Percentiles rank a stretch among this genome's conserved stretches.
Conservation (phyloP, 1,140 invertebrate species). For the Drosophila busckii region DNA sequence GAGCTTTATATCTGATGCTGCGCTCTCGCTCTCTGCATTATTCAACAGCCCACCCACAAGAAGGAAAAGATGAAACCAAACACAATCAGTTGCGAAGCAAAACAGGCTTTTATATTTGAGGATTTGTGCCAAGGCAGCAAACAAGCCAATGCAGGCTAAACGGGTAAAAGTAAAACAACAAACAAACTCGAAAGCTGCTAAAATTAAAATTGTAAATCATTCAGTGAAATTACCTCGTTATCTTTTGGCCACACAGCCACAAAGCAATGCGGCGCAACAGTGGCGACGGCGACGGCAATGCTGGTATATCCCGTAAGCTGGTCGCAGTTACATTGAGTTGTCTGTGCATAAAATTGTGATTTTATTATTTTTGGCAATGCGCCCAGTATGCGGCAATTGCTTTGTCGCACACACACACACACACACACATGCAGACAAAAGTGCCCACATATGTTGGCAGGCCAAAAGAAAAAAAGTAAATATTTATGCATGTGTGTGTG, state of each 20-base stretch:
- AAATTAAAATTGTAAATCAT: conserved; percentile 60
- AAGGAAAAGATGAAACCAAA: conserved; percentile 27
- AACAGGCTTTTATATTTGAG: conserved; percentile 33
- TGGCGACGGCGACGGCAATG: neutral
- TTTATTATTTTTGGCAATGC: conserved; percentile 70
- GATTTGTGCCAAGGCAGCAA: conserved; percentile 21
- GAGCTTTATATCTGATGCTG: conserved; percentile 56
- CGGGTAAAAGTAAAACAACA: conserved; percentile 16
- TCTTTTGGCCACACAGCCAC: conserved; percentile 47
- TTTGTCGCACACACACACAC: conserved; percentile 10
- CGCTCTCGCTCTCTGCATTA: conserved; percentile 54
- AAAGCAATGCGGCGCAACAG: conserved; percentile 4
- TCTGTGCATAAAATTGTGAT: conserved; percentile 69
- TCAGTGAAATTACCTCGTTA: conserved; percentile 74
- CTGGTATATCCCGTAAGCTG: conserved; percentile 6
- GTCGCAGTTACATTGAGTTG: conserved; percentile 51
- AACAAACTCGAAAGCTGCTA: conserved; percentile 21
- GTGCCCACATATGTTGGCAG: conserved; percentile 56
- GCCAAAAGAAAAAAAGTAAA: conserved; percentile 36
- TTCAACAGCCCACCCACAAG: conserved; percentile 53
- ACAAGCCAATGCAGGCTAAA: conserved; percentile 16
- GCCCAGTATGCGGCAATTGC: conserved; percentile 37
- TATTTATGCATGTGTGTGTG: too few relatives aligned
- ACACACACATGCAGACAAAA: conserved; percentile 9
- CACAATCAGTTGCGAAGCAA: neutral